Conservation (phyloP, 64 coral and sea anemone species). For the Anthopleura sola region DNA sequence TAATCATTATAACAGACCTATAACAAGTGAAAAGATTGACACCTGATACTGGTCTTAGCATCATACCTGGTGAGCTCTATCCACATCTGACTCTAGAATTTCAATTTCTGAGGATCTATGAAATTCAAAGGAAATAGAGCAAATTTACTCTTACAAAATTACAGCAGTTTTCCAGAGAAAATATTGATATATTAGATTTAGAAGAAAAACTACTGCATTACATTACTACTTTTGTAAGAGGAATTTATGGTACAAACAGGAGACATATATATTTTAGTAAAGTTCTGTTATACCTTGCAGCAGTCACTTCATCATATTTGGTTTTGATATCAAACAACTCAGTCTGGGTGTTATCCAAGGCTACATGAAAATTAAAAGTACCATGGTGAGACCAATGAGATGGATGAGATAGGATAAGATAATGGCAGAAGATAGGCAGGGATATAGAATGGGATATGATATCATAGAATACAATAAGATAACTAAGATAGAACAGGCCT, state of each 20-base stretch:
- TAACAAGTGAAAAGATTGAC: neutral
- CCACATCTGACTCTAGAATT: slow-evolving; percentile 93
- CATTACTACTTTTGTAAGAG: too few species aligned
- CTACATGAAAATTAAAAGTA: slow-evolving; percentile 37
- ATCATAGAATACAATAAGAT: neutral
- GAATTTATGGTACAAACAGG: too few species aligned
- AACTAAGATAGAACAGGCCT: slow-evolving; percentile 11
- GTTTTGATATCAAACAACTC: slow-evolving; percentile 97
- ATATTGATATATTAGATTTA: too few species aligned
- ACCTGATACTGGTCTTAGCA: neutral
- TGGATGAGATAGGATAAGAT: slow-evolving; percentile 9
- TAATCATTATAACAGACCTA: too few species aligned
- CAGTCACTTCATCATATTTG: slow-evolving; percentile 90
- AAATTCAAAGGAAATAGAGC: neutral
- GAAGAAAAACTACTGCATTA: too few species aligned
- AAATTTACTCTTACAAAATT: neutral
- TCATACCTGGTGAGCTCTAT: slow-evolving; percentile 82
- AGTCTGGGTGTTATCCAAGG: slow-evolving; percentile 79
- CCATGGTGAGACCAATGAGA: neutral
- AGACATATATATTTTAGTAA: neutral
- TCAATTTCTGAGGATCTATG: slow-evolving; percentile 78
- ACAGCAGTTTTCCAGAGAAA: neutral
- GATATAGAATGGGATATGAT: slow-evolving; percentile 22
- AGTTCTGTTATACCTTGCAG: slow-evolving; percentile 71
- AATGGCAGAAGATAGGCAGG: slow-evolving; percentile 4